Percentiles rank a stretch among this genome's conserved stretches.
These are phyloP conservation scores for Steinernema hermaphroditum DNA, from an alignment of 2,888 invertebrate species.

Conservation along the genomic window DNA sequence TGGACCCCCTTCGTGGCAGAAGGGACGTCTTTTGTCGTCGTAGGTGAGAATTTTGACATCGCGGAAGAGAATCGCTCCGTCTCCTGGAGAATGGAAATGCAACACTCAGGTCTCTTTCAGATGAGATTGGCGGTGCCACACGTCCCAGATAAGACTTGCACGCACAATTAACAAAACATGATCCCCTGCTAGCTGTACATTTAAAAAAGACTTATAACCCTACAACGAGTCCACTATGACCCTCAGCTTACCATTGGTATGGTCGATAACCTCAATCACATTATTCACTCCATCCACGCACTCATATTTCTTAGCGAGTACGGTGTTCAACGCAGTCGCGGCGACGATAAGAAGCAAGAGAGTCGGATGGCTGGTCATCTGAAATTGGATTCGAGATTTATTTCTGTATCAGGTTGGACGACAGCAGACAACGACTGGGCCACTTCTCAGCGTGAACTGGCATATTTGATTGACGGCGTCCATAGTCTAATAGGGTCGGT, in stretches of 20 bases:
- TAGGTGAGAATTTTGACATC: constrained; percentile 53
- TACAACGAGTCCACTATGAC: neutral
- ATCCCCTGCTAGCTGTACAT: too few species aligned
- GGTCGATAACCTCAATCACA: constrained; percentile 50
- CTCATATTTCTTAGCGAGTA: constrained; percentile 19
- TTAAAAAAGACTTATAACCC: neutral
- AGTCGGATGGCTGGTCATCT: neutral
- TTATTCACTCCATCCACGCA: constrained; percentile 57
- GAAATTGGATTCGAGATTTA: neutral
- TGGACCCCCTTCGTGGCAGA: constrained; percentile 46
- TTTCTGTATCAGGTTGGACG: neutral
- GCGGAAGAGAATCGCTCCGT: constrained; percentile 48
- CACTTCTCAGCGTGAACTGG: neutral
- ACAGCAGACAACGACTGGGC: neutral
- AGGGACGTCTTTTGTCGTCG: constrained; percentile 49
- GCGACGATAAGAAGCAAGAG: neutral
- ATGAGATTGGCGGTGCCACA: neutral
- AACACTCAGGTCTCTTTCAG: neutral
- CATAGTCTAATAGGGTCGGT: neutral
- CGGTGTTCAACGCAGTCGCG: neutral
- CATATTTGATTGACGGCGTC: constrained; percentile 16
- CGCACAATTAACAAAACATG: too few species aligned
- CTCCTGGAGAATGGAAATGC: constrained; percentile 38
- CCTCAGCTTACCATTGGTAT: constrained; percentile 42
- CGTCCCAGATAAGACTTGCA: neutral